A percentile compares a stretch with the other conserved stretches of the same genome.
Conservation (phyloP, 2,888 invertebrate genomes). For the Abrostola triplasia region DNA sequence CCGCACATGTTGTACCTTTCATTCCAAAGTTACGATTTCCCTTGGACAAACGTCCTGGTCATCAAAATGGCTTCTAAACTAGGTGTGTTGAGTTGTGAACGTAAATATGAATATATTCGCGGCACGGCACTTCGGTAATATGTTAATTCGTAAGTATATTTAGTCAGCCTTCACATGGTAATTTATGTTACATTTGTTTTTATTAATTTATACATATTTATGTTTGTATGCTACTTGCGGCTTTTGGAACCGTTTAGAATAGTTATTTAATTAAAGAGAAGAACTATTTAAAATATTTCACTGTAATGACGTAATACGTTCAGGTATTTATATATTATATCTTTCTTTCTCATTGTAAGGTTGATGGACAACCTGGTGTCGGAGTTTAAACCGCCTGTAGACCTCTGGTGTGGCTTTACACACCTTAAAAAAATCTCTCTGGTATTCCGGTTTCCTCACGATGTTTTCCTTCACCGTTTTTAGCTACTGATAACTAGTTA, state of each 20-base stretch:
- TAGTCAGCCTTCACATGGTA: conserved; percentile 12
- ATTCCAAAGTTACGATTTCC: background rate
- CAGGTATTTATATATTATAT: too few species aligned
- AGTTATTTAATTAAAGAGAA: too few species aligned
- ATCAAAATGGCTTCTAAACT: background rate
- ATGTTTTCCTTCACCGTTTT: too few species aligned
- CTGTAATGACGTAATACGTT: too few species aligned
- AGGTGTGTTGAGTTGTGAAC: conserved; percentile 34
- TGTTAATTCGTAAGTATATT: conserved; percentile 46
- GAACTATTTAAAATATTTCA: too few species aligned
- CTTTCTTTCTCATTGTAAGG: too few species aligned
- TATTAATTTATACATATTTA: background rate
- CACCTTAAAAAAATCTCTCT: too few species aligned
- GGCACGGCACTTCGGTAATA: conserved; percentile 36
- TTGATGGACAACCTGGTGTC: too few species aligned
- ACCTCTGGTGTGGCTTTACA: too few species aligned
- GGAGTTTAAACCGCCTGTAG: too few species aligned
- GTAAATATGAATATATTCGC: conserved; percentile 25
- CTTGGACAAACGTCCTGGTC: background rate
- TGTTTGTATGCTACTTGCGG: background rate
- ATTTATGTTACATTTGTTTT: conserved; percentile 11
- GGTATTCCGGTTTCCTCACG: too few species aligned
- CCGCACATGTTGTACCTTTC: background rate
- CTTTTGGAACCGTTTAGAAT: background rate
- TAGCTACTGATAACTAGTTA: too few species aligned